Percentiles rank a stretch among this genome's conserved stretches.
These are phyloP conservation scores for Thunnus albacares DNA, from an alignment of 2,797 vertebrate genomes.

Conservation along the genomic window DNA sequence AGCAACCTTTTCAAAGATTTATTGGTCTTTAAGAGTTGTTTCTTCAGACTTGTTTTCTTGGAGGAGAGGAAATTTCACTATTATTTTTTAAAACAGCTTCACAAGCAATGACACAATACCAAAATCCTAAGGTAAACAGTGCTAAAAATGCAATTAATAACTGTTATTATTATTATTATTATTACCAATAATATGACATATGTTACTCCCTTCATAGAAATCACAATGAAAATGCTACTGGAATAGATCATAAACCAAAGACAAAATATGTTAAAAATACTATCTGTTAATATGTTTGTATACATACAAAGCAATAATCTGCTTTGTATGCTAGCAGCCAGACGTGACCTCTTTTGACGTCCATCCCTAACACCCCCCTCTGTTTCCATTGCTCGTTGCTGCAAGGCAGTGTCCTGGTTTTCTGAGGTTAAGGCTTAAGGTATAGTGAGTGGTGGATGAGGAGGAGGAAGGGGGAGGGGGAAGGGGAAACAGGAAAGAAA, in stretches of 20 bases:
- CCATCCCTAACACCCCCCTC: slow-evolving; percentile 26
- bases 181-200: no score
- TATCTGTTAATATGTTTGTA: not conserved
- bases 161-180: not conserved
- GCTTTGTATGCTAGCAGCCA: slow-evolving; percentile 50
- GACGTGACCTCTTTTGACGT: slow-evolving; percentile 75
- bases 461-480: slow-evolving; percentile 1
- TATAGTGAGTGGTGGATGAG: slow-evolving; percentile 33
- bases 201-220: not conserved
- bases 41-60: not conserved
- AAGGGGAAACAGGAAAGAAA: slow-evolving; percentile 39
- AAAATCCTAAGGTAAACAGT: not conserved
- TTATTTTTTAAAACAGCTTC: not conserved
- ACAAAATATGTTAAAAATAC: not conserved
- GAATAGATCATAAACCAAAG: slow-evolving; percentile 19
- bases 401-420: slow-evolving; percentile 64
- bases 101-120: not conserved
- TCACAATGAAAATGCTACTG: not conserved
- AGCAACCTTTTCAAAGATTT: not conserved
- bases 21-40: not conserved
- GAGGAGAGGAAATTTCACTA: not conserved
- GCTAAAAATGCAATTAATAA: not conserved
- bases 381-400: slow-evolving; percentile 47
- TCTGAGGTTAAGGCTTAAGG: slow-evolving; percentile 62
- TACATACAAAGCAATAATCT: slow-evolving; percentile 54